These are phyloP conservation scores for Cheilosia pagana DNA, from an alignment of 2,888 invertebrate genomes.

Conservation along the genomic window DNA sequence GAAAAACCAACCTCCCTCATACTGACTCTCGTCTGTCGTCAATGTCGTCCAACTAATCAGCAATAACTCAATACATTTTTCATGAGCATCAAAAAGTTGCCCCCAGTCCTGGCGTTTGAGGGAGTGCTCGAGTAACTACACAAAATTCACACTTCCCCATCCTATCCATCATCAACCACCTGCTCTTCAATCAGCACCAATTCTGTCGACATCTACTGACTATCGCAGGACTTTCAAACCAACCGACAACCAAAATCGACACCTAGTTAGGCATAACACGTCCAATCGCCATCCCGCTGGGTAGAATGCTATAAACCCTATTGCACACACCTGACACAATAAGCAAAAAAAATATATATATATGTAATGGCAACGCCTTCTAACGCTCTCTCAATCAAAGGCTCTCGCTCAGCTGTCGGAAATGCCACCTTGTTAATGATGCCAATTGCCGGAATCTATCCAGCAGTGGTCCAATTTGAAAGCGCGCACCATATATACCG, in stretches of 20 bases:
- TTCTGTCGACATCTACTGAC: too few species aligned
- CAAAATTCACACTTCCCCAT: too few species aligned
- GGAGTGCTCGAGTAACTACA: too few species aligned
- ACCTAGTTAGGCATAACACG: slow-evolving; percentile 56
- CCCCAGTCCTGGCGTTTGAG: too few species aligned
- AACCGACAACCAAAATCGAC: slow-evolving; percentile 38
- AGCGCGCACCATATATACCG: slow-evolving; percentile 12
- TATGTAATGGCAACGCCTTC: slow-evolving; percentile 35
- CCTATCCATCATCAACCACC: too few species aligned
- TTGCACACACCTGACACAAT: slow-evolving; percentile 64
- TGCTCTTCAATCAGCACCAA: too few species aligned
- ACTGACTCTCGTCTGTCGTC: too few species aligned
- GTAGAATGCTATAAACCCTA: slow-evolving; percentile 41
- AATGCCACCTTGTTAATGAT: slow-evolving; percentile 69
- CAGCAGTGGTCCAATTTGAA: slow-evolving; percentile 54
- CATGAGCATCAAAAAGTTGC: too few species aligned
- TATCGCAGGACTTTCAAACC: neutral
- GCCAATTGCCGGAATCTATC: slow-evolving; percentile 44
- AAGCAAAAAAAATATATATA: slow-evolving; percentile 36
- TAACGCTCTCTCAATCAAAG: slow-evolving; percentile 37
- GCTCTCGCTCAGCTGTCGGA: slow-evolving; percentile 69
- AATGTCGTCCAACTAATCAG: too few species aligned
- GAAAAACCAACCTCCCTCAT: too few species aligned
- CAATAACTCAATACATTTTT: too few species aligned
- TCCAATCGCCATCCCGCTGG: slow-evolving; percentile 48